phyloP scores from a whole-genome alignment of 2,888 invertebrate genomes.

The Cheilosia pagana region DNA sequence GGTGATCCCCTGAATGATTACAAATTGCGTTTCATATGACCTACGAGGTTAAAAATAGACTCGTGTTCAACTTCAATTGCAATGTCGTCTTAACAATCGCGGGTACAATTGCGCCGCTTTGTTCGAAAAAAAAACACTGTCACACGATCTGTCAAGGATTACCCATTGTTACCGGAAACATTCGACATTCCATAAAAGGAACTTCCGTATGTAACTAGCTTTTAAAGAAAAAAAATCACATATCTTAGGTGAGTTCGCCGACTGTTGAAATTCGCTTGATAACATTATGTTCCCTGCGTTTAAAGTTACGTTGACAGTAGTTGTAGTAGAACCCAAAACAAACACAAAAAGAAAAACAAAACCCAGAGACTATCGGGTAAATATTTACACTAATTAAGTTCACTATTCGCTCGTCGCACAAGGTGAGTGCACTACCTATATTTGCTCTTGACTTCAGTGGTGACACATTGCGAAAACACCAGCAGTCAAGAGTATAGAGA shows the following conservation, averaged over 20 bases:
- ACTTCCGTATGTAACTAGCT: not conserved
- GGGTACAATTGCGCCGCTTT: not conserved
- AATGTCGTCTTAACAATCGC: slow-evolving; percentile 13
- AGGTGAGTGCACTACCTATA: slow-evolving; percentile 57
- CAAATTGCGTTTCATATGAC: not conserved
- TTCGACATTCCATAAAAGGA: slow-evolving; percentile 29
- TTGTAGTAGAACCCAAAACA: not conserved
- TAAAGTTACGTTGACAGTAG: slow-evolving; percentile 36
- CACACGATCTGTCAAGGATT: slow-evolving; percentile 39
- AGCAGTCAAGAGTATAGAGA: not conserved
- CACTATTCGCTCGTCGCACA: slow-evolving; percentile 55
- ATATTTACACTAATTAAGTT: slow-evolving; percentile 74
- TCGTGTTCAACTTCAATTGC: slow-evolving; percentile 11
- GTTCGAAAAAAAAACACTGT: slow-evolving; percentile 12
- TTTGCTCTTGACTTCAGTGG: slow-evolving; percentile 59
- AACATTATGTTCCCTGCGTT: not conserved
- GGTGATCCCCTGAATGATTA: not conserved
- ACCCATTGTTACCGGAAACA: slow-evolving; percentile 3
- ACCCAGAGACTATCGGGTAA: slow-evolving; percentile 49
- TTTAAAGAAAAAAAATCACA: not conserved
- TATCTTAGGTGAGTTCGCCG: not conserved
- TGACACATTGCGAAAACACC: slow-evolving; percentile 10
- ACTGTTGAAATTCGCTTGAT: not conserved
- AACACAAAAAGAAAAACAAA: slow-evolving; percentile 27
- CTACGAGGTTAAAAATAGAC: slow-evolving; percentile 25